These are phyloP conservation scores for Neoarius graeffei DNA, from an alignment of 2,113 vertebrate species.

Conservation along the genomic window DNA sequence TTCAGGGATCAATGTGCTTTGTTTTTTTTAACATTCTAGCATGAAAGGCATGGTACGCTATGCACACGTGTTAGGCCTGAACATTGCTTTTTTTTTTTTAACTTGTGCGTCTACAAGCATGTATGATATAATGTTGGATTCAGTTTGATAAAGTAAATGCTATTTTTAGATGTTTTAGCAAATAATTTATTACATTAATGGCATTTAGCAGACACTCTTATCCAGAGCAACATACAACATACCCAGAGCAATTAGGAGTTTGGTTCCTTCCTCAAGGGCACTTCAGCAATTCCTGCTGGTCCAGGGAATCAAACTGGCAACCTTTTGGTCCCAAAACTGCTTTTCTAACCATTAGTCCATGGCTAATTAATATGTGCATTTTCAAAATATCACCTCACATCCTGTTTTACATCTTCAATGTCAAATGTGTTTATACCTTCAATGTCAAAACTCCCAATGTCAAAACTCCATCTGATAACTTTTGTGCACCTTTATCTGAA, in stretches of 20 bases:
- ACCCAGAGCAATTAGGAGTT: too few species aligned
- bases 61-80: not conserved
- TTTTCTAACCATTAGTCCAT: too few species aligned
- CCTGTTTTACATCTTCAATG: not conserved
- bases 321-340: too few species aligned
- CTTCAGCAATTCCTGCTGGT: too few species aligned
- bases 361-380: not conserved
- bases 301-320: too few species aligned
- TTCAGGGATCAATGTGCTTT: not conserved
- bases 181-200: too few species aligned
- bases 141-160: not conserved
- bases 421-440: not conserved
- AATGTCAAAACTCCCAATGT: not conserved
- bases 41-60: not conserved
- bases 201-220: too few species aligned
- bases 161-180: not conserved
- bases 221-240: too few species aligned
- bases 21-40: not conserved
- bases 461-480: not conserved
- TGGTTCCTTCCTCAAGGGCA: too few species aligned
- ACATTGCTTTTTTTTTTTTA: not conserved
- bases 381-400: not conserved
- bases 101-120: not conserved
- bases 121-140: not conserved
- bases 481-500: not conserved